These are phyloP conservation scores for Eupsittula cactorum DNA, from an alignment of 2,113 vertebrate species.

Conservation along the genomic window DNA sequence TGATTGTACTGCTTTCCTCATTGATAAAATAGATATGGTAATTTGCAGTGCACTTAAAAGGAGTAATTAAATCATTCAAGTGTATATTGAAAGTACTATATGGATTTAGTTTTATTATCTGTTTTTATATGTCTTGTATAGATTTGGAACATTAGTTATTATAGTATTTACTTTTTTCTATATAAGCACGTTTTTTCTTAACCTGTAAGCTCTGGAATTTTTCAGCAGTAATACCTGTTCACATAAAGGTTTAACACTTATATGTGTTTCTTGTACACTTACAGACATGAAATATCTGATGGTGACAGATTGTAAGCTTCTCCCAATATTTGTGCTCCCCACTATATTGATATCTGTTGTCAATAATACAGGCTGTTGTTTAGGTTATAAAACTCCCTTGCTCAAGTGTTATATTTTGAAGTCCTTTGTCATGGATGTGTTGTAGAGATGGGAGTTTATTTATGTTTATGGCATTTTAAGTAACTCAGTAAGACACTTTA, in stretches of 20 bases:
- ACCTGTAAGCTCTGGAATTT: not conserved
- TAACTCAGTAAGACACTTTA: slow-evolving; percentile 71
- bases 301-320: not conserved
- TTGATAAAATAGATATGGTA: not conserved
- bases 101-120: not conserved
- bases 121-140: not conserved
- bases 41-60: not conserved
- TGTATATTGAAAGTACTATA: not conserved
- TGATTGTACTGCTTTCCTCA: not conserved
- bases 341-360: slow-evolving; percentile 25
- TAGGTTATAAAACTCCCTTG: slow-evolving; percentile 49
- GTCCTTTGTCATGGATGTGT: slow-evolving; percentile 60
- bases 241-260: not conserved
- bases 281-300: not conserved
- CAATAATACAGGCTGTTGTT: slow-evolving; percentile 25
- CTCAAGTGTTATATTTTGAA: slow-evolving; percentile 64
- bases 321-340: slow-evolving; percentile 13
- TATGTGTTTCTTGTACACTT: not conserved
- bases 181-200: not conserved
- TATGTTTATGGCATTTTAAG: slow-evolving; percentile 80
- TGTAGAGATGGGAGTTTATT: slow-evolving; percentile 67
- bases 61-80: not conserved
- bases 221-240: not conserved
- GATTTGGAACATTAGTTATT: not conserved
- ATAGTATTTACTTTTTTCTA: not conserved